Evolutionary conservation across 2,888 invertebrate genomes (phyloP), one percentile per base, ranked within the genome.

Genomic region (Odontothrips loti): DNA sequence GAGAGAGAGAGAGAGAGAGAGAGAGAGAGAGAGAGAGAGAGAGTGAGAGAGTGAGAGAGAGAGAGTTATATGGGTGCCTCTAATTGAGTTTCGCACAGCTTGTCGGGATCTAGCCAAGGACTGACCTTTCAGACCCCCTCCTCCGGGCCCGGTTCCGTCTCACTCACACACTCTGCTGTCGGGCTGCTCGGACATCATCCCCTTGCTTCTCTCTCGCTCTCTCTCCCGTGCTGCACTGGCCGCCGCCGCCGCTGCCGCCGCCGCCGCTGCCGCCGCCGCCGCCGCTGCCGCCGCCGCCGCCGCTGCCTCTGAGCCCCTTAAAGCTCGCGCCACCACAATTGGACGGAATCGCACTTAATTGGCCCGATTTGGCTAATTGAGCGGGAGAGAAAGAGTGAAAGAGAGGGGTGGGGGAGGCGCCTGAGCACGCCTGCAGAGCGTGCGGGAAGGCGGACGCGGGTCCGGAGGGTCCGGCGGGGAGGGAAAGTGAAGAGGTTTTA

Each of bases 31-130:
- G 82, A 78, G 79, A 47, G 83, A 81, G 83, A 79, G 81, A 81
- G 82, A 84, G 85, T 84, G 84, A 83, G 86, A 87, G 87, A 81
- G 80, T 51, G 80, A 80, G 79, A 82, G 75, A 80, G 86, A 85
- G 84, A 85, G 85, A 85, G 85, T 86, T 85, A 85, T 82, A 85
- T 34, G 79, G 29, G n/a, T 34, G 68, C 23, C 23, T 27, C 68
- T 75, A 75, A 75, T 75, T 75, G 68, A 75, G 68, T 75, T 75
- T 75, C 68, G 23, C 68, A 10, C 68, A 75, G 68, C 68, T 23
- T 75, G 68, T 27, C 23, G 23, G 23, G 23, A 27, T n/a, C 68
- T 8, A 12, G 8, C 23, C 23, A 23, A 27, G 68, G 68, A 75
- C 68, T 27, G 68, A 75, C 68, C 68, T 75, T 75, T 75, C 27